Base-by-base conservation (phyloP, 35 echinoderm and acorn worm species). In the Holothuria glaberrima region DNA sequence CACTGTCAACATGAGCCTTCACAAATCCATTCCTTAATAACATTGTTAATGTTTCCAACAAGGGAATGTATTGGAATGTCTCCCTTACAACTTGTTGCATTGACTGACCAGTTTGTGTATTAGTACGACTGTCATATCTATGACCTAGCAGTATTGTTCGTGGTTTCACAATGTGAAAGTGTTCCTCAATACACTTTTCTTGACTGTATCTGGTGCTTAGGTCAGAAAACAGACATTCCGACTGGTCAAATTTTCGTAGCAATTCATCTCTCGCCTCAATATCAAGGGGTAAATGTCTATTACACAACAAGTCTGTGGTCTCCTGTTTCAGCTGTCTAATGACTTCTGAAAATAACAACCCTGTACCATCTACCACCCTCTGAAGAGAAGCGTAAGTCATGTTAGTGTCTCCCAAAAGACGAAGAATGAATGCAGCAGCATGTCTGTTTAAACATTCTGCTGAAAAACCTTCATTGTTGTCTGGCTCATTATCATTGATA, bases 351-450 rank as follows among this genome's bases (percentile, higher is more conserved):
- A 84, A 60, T 60, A 84, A 84, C 16, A 9, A n/a, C 16, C 57
- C 31, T 5, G 59, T 60, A 2, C 30, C 54, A 28, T 84, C 81
- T 35, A 84, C 30, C 6, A 84, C 34, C 29, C 52, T 57, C 31
- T 65, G 25, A 56, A 84, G 20, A 14, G 81, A 31, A 33, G 81
- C 34, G 33, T 31, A 61, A 16, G 81, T 84, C 52, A 84, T 84
- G 27, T 64, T 84, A 5, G 81, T 58, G 30, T 84, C 52, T 84
- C 21, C 21, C 25, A 83, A 57, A 25, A 83, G 16, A 26, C 25
- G 54, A 24, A 50, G 21, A 27, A 83, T 57, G 31, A 83, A 83
- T 5, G 57, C 24, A 20, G 79, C 79, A 22, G 79, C 79, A 27
- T 83, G 79, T 26, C 26, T 41, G 2, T 2, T 41, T 41, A 41